Conservation (phyloP, 2,888 invertebrate species). For the Polydesmus complanatus region DNA sequence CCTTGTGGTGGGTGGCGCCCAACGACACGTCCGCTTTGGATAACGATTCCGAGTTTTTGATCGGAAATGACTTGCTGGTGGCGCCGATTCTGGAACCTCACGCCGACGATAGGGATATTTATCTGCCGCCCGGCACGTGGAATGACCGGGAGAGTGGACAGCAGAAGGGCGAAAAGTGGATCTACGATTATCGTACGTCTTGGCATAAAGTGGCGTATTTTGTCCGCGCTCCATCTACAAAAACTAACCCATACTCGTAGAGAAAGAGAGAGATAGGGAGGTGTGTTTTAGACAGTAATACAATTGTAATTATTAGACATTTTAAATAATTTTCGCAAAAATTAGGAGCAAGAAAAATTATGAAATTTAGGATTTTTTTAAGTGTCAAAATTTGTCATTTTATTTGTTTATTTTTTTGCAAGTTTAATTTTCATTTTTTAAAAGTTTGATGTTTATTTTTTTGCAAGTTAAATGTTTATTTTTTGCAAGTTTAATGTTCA, state of each 20-base stretch:
- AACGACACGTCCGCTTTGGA: conserved; percentile 60
- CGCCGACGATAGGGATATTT: conserved; percentile 56
- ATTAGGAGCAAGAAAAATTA: too few relatives aligned
- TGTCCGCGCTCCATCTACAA: conserved; percentile 15
- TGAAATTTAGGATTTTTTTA: too few relatives aligned
- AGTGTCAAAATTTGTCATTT: too few relatives aligned
- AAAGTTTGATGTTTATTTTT: too few relatives aligned
- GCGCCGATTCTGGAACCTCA: conserved; percentile 67
- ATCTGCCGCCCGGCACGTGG: conserved; percentile 84
- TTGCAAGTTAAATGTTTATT: too few relatives aligned
- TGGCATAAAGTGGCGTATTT: conserved; percentile 24
- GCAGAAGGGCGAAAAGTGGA: conserved; percentile 77
- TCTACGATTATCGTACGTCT: conserved; percentile 52
- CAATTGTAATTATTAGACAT: too few relatives aligned
- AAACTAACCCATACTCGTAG: neutral
- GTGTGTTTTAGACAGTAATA: too few relatives aligned
- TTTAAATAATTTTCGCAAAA: too few relatives aligned
- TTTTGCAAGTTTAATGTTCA: too few relatives aligned
- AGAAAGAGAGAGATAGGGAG: too few relatives aligned
- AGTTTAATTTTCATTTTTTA: too few relatives aligned
- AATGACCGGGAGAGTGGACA: conserved; percentile 59
- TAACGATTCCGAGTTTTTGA: conserved; percentile 70
- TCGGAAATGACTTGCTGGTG: conserved; percentile 79
- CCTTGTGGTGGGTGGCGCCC: conserved; percentile 78
- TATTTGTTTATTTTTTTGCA: too few relatives aligned